A percentile compares a stretch with the other conserved stretches of the same genome.
Evolutionary conservation across 2,888 invertebrate species (phyloP).

Genomic region (Diarsia dahlii): DNA sequence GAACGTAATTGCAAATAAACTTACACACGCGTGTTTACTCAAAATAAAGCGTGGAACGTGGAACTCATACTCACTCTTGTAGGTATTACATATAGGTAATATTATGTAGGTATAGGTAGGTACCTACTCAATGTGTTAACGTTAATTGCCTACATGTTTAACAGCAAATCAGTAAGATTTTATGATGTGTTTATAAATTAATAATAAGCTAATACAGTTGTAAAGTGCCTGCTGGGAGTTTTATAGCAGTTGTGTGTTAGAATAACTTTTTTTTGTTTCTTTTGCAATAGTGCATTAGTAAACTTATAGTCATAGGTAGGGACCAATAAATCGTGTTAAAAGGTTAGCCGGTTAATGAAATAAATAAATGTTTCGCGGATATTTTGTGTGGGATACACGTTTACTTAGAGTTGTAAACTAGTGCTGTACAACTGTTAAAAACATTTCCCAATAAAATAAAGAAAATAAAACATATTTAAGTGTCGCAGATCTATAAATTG

Average conservation of each 20-base stretch:
- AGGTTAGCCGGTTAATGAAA: no score
- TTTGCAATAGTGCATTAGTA: background rate
- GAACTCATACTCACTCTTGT: background rate
- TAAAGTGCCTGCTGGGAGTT: constrained; percentile 2
- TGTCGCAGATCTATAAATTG: no score
- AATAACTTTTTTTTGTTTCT: background rate
- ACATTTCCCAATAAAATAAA: no score
- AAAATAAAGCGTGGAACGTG: background rate
- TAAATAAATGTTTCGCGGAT: no score
- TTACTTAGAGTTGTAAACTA: no score
- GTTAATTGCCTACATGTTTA: constrained; percentile 31
- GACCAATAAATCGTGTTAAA: background rate
- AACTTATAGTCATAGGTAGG: background rate
- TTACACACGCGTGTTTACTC: background rate
- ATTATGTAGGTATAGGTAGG: background rate
- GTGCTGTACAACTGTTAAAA: no score
- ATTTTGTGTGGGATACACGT: no score
- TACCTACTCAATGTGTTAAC: constrained; percentile 6
- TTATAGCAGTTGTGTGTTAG: constrained; percentile 14
- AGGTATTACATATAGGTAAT: background rate
- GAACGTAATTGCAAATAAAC: background rate
- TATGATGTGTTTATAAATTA: background rate
- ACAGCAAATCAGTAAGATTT: background rate
- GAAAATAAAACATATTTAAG: no score
- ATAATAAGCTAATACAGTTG: background rate